Percentiles rank a stretch among this genome's conserved stretches.
phyloP scores from a whole-genome alignment of 2,113 vertebrate species.

The Narcine bancroftii region DNA sequence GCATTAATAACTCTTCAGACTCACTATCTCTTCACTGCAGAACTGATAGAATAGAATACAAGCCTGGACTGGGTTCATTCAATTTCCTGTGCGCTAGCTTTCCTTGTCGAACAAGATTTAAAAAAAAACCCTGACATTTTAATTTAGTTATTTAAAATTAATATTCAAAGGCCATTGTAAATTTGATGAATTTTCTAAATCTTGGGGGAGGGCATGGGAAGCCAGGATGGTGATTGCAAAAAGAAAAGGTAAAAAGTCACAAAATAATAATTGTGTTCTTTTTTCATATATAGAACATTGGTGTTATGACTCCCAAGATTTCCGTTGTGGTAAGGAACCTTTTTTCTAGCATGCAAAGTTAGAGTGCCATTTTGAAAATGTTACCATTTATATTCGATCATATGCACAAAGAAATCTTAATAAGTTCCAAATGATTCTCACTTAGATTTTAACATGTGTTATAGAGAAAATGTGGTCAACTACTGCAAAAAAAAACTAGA shows the following conservation, averaged over 20 bases:
- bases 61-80: no score
- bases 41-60: no score
- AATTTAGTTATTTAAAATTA: neutral
- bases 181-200: neutral
- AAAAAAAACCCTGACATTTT: no score
- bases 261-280: neutral
- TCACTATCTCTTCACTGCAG: no score
- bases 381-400: neutral
- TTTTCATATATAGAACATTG: constrained; percentile 52
- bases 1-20: no score
- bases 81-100: no score
- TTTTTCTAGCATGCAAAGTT: constrained; percentile 49
- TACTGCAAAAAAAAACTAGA: neutral
- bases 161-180: neutral
- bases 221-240: neutral
- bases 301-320: constrained; percentile 60
- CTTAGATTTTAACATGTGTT: neutral
- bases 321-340: constrained; percentile 44
- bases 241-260: neutral
- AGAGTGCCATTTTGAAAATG: constrained; percentile 36
- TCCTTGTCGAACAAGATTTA: no score
- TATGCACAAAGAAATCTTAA: neutral
- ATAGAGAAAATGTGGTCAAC: neutral
- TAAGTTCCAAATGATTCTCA: neutral
- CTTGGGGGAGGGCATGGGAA: no score